Base-by-base conservation (phyloP, 2,888 invertebrate species). In the Cheilosia grossa region DNA sequence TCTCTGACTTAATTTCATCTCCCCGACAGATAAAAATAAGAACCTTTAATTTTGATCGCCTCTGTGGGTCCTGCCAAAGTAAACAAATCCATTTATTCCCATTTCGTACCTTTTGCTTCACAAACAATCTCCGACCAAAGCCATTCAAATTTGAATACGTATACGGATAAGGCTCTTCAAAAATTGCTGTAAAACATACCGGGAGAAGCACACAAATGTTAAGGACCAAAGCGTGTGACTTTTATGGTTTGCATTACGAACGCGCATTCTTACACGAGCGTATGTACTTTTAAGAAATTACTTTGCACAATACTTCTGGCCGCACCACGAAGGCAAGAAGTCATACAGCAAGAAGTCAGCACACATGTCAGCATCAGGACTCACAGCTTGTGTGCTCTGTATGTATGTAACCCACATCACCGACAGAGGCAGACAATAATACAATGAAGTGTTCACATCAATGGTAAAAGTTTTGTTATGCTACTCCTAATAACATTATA, bases 381-480 rank as follows among this genome's bases (percentile, higher is more conserved):
- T 6, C 5, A 1, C 5, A 27, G 27, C 1, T 27, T 21, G 44
- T n/a, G 47, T 64, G 63, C n/a, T 40, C 54, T 33, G 17, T 10
- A n/a, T 19, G 37, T 61, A 59, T 67, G 51, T 64, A 27, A 58
- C 75, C 44, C 7, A 47, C 17, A 64, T 53, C 47, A 40, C 17
- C 17, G 69, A 51, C 58, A 30, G 58, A 42, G 58, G 59, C 42
- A 66, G 67, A 56, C 37, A 66, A 64, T 72, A 82, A 73, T 61
- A 82, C 67, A 83, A 83, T 78, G 82, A 79, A 82, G 82, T 79
- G 82, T 53, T 49, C 79, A 78, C 82, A 82, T 78, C 78, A 82
- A 78, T 74, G 63, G 21, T 21, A 30, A 51, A 83, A 83, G 80
- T 83, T 83, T 83, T 79, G 73, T 49, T 82, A 61, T 77, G 67